phyloP scores from a whole-genome alignment of 2,797 vertebrate species.

The Anguilla megastoma region DNA sequence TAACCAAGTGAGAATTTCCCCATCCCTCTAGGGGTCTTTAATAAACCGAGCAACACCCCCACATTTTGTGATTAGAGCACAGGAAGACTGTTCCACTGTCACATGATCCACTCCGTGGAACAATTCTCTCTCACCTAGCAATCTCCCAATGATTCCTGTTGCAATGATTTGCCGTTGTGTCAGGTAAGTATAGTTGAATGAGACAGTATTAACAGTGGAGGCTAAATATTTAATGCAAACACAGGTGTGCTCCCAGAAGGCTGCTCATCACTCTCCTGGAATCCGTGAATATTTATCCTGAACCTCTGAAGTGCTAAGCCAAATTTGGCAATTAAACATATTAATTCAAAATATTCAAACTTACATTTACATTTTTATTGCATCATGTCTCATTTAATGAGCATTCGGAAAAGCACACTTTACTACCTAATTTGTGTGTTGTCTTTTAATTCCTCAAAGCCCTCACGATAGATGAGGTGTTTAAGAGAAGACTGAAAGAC shows the following conservation, averaged over 20 bases:
- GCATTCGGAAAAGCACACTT: neutral
- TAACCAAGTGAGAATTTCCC: neutral
- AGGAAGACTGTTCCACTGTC: neutral
- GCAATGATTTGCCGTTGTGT: neutral
- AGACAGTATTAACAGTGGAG: neutral
- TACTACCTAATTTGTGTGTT: conserved; percentile 46
- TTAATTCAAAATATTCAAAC: neutral
- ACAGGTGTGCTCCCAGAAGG: neutral
- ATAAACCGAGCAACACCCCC: neutral
- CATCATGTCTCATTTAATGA: neutral
- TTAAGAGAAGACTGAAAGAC: conserved; percentile 88
- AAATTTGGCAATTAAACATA: neutral
- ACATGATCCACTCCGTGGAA: neutral
- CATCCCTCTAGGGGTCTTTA: neutral
- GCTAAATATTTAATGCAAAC: conserved; percentile 2
- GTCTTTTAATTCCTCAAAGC: conserved; percentile 54
- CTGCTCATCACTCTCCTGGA: neutral
- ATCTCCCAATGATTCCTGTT: neutral
- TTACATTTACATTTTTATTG: neutral
- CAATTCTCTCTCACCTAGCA: neutral
- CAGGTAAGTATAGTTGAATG: neutral
- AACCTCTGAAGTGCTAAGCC: neutral
- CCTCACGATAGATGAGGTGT: conserved; percentile 83
- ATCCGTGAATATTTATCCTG: neutral
- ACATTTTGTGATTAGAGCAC: neutral